Evolutionary conservation across 2,888 invertebrate species (phyloP).

Genomic region (Carpatolechia fugitivella): DNA sequence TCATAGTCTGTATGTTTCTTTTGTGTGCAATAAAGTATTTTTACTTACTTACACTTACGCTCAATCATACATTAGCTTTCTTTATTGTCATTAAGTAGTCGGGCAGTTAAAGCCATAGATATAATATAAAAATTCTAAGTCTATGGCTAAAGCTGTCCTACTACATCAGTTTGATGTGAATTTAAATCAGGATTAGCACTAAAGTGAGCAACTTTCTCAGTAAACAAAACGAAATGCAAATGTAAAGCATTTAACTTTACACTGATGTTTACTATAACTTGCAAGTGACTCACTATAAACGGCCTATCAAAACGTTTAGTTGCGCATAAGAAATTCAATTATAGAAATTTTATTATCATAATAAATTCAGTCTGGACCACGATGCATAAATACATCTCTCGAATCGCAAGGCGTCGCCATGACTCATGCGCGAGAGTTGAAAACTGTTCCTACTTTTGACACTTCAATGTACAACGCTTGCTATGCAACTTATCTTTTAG

Average conservation of each 20-base stretch:
- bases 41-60: no score
- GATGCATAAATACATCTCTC: neutral
- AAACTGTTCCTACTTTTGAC: neutral
- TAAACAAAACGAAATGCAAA: no score
- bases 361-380: constrained; percentile 15
- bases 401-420: neutral
- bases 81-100: no score
- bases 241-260: neutral
- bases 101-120: no score
- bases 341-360: constrained; percentile 13
- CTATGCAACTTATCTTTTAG: neutral
- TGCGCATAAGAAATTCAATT: constrained; percentile 8
- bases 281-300: constrained; percentile 2
- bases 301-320: constrained; percentile 6
- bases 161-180: no score
- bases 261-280: neutral
- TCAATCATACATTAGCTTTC: no score
- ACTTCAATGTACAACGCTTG: neutral
- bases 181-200: no score
- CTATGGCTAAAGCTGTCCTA: no score
- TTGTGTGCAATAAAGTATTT: no score
- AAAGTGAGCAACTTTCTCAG: no score
- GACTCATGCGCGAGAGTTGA: constrained; percentile 6
- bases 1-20: no score
- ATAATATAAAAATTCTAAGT: no score